These are phyloP conservation scores for Acipenser ruthenus DNA, from an alignment of 2,797 vertebrate species.

Conservation along the genomic window DNA sequence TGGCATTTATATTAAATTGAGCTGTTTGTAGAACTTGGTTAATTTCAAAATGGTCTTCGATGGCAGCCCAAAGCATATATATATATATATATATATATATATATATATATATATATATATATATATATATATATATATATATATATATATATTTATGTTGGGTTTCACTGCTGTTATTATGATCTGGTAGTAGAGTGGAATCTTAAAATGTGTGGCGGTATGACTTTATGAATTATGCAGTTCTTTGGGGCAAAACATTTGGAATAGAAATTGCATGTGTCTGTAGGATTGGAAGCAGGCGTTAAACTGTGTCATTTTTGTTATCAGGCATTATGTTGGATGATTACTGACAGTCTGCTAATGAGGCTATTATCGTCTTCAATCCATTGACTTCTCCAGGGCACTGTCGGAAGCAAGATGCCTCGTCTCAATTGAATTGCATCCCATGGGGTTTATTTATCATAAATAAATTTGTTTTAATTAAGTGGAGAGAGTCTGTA, in stretches of 20 bases:
- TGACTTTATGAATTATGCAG: constrained; percentile 5
- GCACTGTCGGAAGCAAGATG: constrained; percentile 46
- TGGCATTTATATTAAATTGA: constrained; percentile 70
- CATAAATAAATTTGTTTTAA: constrained; percentile 64
- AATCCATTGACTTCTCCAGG: constrained; percentile 53
- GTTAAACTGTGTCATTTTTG: constrained; percentile 49
- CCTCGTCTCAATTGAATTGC: constrained; percentile 61
- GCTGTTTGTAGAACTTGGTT: constrained; percentile 56
- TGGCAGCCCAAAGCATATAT: background rate
- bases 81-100: no score
- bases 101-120: no score
- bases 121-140: no score
- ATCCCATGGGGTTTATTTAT: constrained; percentile 66
- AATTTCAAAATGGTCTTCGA: constrained; percentile 40
- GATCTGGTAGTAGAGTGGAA: background rate
- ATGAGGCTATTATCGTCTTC: constrained; percentile 70
- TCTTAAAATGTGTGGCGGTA: background rate
- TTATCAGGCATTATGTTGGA: constrained; percentile 45
- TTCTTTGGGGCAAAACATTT: background rate
- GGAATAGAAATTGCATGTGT: background rate
- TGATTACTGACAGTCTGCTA: constrained; percentile 69
- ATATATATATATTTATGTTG: background rate
- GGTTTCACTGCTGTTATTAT: background rate
- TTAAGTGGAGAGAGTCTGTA: constrained; percentile 45
- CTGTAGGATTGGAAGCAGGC: constrained; percentile 24